Evolutionary conservation across 2,888 invertebrate genomes (phyloP).

Genomic region (Yponomeuta malinellus): DNA sequence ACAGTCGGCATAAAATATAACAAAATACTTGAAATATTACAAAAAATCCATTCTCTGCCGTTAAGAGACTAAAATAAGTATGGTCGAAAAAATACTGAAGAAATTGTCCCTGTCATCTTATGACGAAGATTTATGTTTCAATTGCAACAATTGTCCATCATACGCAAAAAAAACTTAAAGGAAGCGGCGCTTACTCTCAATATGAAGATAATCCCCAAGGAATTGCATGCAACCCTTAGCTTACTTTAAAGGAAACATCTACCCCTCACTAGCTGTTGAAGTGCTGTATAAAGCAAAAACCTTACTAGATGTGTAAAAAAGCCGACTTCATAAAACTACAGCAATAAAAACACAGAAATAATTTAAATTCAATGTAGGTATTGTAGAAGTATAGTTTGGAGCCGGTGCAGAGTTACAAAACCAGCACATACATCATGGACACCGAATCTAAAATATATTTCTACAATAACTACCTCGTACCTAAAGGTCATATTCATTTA

Average conservation of each 20-base stretch:
- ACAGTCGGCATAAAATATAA: no score
- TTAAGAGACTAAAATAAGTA: slow-evolving; percentile 10
- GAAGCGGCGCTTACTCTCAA: slow-evolving; percentile 57
- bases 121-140: slow-evolving; percentile 30
- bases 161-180: slow-evolving; percentile 23
- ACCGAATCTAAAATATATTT: no score
- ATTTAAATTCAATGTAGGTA: no score
- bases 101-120: slow-evolving; percentile 13
- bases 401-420: no score
- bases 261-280: neutral
- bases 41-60: no score
- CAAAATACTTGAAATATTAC: no score
- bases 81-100: slow-evolving; percentile 25
- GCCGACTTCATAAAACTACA: no score
- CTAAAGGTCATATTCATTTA: no score
- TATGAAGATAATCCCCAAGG: slow-evolving; percentile 52
- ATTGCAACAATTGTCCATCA: slow-evolving; percentile 34
- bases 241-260: neutral
- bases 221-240: slow-evolving; percentile 51
- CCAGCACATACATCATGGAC: no score
- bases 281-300: neutral
- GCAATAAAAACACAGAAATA: no score
- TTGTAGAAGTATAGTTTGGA: no score
- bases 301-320: neutral
- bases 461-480: no score